Evolutionary conservation across 2,888 invertebrate genomes (phyloP), one percentile per base, ranked within the genome.

Genomic region (Cylindroiulus punctatus): DNA sequence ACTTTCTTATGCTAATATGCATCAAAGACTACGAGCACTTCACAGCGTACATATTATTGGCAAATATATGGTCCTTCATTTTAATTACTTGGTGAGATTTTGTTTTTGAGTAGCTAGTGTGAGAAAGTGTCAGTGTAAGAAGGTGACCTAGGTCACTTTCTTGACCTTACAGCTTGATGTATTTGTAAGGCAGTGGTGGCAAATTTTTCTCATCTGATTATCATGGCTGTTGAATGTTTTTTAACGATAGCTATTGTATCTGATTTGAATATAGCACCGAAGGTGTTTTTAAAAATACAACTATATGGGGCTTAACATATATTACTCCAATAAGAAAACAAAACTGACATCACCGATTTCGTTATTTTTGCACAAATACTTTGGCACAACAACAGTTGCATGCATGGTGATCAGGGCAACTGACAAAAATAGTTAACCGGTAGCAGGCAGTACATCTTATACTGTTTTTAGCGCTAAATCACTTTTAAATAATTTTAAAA

Each of bases 281-380:
- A 57, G 3, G 4, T n/a, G n/a, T 7, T 57, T 57, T 57, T n/a
- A 57, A 57, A 57, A n/a, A 19, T 57, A n/a, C 36, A 57, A 57
- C n/a, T n/a, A 57, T 57, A 2, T 19, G 5, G 57, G 7, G n/a
- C 19, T 57, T 57, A 57, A n/a, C 1, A 57, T 0, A 7, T 19
- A 57, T n/a, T 57, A 19, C 57, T 57, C n/a, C 14, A 57, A 57
- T n/a, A 57, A n/a, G 57, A 57, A 57, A 57, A 57, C 57, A 57
- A 57, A 57, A 57, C n/a, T 57, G n/a, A 57, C n/a, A 57, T 57
- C 57, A 57, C 57, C 57, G 57, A 57, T 57, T 57, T 57, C 57
- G 4, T 57, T 57, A 57, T n/a, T 57, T 57, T 57, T 57, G 57
- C 57, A 57, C 57, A 57, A 57, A 57, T 5, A 57, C 57, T 57